phyloP scores from a whole-genome alignment of 2,797 vertebrate genomes.

The Phalanger gymnotis region DNA sequence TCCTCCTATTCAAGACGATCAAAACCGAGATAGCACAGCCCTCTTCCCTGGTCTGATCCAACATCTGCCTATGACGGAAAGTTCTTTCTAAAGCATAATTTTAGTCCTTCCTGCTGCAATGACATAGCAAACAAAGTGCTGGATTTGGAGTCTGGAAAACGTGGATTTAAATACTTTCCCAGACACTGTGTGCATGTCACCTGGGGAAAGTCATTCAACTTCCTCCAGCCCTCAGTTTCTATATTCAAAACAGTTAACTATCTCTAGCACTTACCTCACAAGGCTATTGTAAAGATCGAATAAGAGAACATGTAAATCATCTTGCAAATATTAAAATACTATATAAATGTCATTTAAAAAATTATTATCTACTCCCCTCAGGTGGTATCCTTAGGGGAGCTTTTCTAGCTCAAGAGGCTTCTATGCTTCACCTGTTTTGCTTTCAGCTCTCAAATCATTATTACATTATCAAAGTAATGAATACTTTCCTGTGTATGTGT shows the following conservation, averaged over 20 bases:
- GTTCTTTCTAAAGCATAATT: not conserved
- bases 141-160: not conserved
- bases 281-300: not conserved
- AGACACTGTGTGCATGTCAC: not conserved
- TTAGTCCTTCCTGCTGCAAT: not conserved
- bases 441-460: not conserved
- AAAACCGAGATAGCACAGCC: not conserved
- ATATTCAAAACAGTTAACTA: not conserved
- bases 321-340: not conserved
- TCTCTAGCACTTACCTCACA: not conserved
- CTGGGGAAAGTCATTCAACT: not conserved
- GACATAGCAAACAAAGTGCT: not conserved
- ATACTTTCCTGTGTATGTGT: not conserved
- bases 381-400: not conserved
- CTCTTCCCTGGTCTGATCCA: not conserved
- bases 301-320: not conserved
- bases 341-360: not conserved
- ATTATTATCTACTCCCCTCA: not conserved
- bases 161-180: not conserved
- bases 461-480: not conserved
- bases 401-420: not conserved
- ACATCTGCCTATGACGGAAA: not conserved
- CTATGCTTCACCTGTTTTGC: not conserved
- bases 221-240: not conserved
- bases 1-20: slow-evolving; percentile 21